Evolutionary conservation across 2,113 vertebrate genomes (phyloP).

Genomic region (Sphyrna mokarran): DNA sequence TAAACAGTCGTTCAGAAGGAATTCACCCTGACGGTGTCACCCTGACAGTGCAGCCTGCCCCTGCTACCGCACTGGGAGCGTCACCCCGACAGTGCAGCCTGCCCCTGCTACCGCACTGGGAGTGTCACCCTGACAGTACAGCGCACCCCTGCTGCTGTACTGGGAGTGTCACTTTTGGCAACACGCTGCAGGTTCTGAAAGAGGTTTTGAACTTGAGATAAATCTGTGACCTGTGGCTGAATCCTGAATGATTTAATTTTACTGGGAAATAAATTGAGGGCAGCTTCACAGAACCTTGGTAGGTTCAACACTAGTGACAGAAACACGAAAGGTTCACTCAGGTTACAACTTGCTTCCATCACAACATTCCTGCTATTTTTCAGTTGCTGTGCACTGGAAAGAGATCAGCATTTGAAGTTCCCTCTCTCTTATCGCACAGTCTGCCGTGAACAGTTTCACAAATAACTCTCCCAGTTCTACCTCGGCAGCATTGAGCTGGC

Average conservation of each 20-base stretch:
- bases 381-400: neutral
- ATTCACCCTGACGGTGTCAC: too few species aligned
- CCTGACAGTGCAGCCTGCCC: too few species aligned
- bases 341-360: neutral
- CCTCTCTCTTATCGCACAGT: neutral
- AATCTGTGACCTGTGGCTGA: neutral
- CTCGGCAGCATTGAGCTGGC: neutral
- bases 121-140: neutral
- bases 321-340: neutral
- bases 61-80: too few species aligned
- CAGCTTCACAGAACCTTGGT: neutral
- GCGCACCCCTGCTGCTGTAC: neutral
- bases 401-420: neutral
- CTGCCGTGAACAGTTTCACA: neutral
- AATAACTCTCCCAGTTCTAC: neutral
- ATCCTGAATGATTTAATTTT: neutral
- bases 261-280: neutral
- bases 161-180: neutral
- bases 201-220: neutral
- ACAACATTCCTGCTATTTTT: neutral
- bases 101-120: too few species aligned
- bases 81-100: too few species aligned
- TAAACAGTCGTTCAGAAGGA: too few species aligned
- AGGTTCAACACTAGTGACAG: too few species aligned
- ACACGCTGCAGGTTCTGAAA: neutral